phyloP scores from a whole-genome alignment of 2,797 vertebrate genomes.

The Nyctalus aviator region DNA sequence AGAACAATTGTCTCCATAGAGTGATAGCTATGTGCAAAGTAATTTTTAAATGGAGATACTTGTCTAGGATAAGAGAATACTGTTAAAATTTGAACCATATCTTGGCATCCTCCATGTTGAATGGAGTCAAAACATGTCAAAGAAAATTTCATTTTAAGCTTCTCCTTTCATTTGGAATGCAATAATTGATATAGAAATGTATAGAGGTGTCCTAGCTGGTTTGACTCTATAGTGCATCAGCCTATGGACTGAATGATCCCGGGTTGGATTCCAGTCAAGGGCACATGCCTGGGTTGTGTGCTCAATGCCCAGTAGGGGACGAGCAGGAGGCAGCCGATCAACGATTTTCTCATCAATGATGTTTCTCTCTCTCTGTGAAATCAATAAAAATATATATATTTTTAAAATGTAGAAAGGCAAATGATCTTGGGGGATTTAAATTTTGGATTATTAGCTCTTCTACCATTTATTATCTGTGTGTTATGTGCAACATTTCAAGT shows the following conservation, averaged over 20 bases:
- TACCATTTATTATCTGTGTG: not conserved
- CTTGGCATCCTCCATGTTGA: not conserved
- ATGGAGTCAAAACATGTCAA: not conserved
- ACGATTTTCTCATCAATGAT: too few species aligned
- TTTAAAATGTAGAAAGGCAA: not conserved
- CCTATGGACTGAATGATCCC: too few species aligned
- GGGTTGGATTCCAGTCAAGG: too few species aligned
- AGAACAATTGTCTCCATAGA: not conserved
- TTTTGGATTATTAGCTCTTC: not conserved
- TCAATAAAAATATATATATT: too few species aligned
- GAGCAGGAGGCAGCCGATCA: too few species aligned
- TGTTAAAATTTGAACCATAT: not conserved
- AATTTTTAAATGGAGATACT: not conserved
- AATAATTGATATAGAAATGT: not conserved
- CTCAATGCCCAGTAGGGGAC: too few species aligned
- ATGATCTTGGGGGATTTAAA: not conserved
- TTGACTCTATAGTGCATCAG: too few species aligned
- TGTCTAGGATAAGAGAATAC: not conserved
- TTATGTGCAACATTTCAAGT: slow-evolving; percentile 9
- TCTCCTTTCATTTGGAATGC: slow-evolving; percentile 43
- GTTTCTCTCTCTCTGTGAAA: too few species aligned
- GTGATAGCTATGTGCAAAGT: not conserved
- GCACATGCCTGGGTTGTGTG: too few species aligned
- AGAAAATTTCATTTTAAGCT: not conserved
- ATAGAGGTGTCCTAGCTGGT: too few species aligned